Conservation (phyloP, 2,113 vertebrate species). For the Cyanoderma ruficeps region DNA sequence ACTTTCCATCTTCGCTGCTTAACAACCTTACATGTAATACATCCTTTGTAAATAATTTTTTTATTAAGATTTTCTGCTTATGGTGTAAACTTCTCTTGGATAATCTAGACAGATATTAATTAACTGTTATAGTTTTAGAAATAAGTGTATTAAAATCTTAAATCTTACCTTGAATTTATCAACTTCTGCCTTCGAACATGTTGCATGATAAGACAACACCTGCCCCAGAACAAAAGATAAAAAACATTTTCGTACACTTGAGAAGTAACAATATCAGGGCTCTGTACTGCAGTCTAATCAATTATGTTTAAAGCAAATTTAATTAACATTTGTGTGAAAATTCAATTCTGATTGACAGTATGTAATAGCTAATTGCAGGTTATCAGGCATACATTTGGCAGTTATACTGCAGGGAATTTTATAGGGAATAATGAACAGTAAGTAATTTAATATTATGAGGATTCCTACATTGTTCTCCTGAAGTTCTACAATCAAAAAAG, state of each 20-base stretch:
- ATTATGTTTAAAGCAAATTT: slow-evolving; percentile 17
- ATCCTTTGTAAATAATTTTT: neutral
- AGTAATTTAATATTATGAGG: neutral
- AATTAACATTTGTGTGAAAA: neutral
- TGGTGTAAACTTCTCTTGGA: neutral
- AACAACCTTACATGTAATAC: neutral
- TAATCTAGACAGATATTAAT: neutral
- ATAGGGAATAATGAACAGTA: neutral
- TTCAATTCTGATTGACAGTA: slow-evolving; percentile 7
- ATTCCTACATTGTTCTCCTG: neutral
- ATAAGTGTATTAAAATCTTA: neutral
- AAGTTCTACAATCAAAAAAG: neutral
- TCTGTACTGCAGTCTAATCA: neutral
- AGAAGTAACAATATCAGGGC: neutral
- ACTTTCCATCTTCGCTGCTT: neutral
- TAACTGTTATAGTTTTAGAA: neutral
- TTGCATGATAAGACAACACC: slow-evolving; percentile 98
- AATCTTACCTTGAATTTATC: slow-evolving; percentile 97
- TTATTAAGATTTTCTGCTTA: neutral
- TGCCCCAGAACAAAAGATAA: slow-evolving; percentile 71
- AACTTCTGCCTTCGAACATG: slow-evolving; percentile 97
- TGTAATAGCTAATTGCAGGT: neutral
- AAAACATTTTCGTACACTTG: neutral
- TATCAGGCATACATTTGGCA: neutral
- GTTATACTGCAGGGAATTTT: neutral